Evolutionary conservation across 2,113 vertebrate species (phyloP).

Genomic region (Nestor notabilis): DNA sequence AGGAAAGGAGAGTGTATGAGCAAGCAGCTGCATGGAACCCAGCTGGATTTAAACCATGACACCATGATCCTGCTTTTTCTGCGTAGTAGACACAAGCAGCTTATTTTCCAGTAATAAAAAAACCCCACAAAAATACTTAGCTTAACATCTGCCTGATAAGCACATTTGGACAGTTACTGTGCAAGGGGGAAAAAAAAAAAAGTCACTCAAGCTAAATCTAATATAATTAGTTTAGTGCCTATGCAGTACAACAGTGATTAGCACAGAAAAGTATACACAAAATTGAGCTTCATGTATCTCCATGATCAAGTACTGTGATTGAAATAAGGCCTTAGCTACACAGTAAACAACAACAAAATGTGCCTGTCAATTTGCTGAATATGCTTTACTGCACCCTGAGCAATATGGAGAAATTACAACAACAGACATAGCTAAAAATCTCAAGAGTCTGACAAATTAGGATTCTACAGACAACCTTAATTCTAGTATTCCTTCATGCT

Average conservation of each 20-base stretch:
- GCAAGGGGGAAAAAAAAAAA: not conserved
- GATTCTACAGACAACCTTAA: not conserved
- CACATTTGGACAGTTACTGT: not conserved
- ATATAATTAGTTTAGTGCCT: not conserved
- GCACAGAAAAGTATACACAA: not conserved
- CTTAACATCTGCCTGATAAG: not conserved
- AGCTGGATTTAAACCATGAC: not conserved
- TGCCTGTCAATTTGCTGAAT: not conserved
- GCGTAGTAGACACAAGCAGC: not conserved
- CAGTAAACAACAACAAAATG: not conserved
- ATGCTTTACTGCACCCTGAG: accelerated
- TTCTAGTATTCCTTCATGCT: not conserved
- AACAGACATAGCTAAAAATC: not conserved
- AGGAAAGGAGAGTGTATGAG: not conserved
- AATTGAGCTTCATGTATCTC: not conserved
- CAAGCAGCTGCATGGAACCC: not conserved
- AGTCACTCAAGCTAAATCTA: not conserved
- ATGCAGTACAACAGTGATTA: not conserved
- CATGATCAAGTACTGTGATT: not conserved
- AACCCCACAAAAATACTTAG: not conserved
- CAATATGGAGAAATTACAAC: not conserved
- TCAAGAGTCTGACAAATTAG: not conserved
- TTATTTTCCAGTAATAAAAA: not conserved
- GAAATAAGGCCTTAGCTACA: not conserved
- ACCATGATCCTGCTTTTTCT: not conserved